Percentiles rank a stretch among this genome's conserved stretches.
Conservation (phyloP, 2,797 vertebrate genomes). For the Phoebastria nigripes region DNA sequence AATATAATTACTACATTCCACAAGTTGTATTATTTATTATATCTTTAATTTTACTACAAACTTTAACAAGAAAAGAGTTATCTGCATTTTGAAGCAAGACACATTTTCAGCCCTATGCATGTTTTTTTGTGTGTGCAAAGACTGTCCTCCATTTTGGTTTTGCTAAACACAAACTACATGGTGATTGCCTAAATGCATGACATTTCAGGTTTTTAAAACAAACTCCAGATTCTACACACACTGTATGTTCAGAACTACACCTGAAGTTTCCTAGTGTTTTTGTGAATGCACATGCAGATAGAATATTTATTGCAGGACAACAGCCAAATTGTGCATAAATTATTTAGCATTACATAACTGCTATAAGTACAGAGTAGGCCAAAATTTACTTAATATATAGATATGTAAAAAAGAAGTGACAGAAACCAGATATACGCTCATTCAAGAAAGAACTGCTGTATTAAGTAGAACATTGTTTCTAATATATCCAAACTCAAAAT, state of each 20-base stretch:
- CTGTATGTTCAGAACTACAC: background rate
- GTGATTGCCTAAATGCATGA: background rate
- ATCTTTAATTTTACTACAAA: background rate
- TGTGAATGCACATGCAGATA: background rate
- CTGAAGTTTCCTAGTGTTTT: background rate
- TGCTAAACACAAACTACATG: background rate
- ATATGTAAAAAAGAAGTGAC: background rate
- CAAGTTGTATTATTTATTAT: background rate
- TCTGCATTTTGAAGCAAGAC: background rate
- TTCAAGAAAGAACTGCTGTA: background rate
- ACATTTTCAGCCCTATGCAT: background rate
- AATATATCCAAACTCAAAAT: background rate
- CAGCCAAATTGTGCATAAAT: background rate
- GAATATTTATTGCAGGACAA: background rate
- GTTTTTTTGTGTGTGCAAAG: background rate
- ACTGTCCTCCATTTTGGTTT: background rate
- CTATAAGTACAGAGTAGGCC: background rate
- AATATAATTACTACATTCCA: background rate
- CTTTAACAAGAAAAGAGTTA: background rate
- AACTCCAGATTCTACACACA: background rate
- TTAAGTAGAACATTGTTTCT: background rate
- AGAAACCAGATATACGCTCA: background rate
- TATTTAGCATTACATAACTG: background rate
- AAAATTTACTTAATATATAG: background rate
- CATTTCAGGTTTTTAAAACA: background rate